Percentiles rank a stretch among this genome's conserved stretches.
These are phyloP conservation scores for Harpagifer antarcticus DNA, from an alignment of 2,797 vertebrate species.

Conservation along the genomic window DNA sequence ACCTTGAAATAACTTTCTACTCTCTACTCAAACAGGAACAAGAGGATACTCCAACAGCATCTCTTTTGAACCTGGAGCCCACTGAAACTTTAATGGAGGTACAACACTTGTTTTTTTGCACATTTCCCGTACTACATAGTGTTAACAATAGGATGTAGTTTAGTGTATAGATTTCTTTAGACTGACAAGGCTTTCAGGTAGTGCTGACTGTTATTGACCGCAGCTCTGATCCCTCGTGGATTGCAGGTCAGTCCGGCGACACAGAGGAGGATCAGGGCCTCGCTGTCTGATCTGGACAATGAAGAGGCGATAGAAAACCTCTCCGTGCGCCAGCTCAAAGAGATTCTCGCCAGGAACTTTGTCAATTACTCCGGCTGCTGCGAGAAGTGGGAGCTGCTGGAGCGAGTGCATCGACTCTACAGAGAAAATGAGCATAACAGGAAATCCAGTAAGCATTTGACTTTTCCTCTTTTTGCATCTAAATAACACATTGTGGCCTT, in stretches of 20 bases:
- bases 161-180: not conserved
- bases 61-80: conserved; percentile 83
- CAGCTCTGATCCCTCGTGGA: conserved; percentile 18
- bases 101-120: not conserved
- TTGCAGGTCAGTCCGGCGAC: conserved; percentile 89
- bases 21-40: conserved; percentile 73
- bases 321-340: conserved; percentile 96
- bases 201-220: not conserved
- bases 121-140: not conserved
- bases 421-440: conserved; percentile 94
- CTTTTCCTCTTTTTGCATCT: not conserved
- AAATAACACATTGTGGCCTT: not conserved
- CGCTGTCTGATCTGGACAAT: conserved; percentile 93
- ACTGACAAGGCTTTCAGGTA: not conserved
- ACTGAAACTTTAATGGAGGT: conserved; percentile 81
- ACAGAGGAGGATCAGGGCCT: conserved; percentile 90
- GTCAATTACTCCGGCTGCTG: conserved; percentile 99
- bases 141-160: not conserved
- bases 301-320: conserved; percentile 93
- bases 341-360: conserved; percentile 97
- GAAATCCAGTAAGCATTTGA: conserved; percentile 86
- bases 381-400: conserved; percentile 98
- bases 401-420: conserved; percentile 95
- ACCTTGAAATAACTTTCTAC: not conserved
- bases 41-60: conserved; percentile 78